These are phyloP conservation scores for Spatulosminthurus flaviceps DNA, from an alignment of 2,888 invertebrate genomes.

Conservation along the genomic window DNA sequence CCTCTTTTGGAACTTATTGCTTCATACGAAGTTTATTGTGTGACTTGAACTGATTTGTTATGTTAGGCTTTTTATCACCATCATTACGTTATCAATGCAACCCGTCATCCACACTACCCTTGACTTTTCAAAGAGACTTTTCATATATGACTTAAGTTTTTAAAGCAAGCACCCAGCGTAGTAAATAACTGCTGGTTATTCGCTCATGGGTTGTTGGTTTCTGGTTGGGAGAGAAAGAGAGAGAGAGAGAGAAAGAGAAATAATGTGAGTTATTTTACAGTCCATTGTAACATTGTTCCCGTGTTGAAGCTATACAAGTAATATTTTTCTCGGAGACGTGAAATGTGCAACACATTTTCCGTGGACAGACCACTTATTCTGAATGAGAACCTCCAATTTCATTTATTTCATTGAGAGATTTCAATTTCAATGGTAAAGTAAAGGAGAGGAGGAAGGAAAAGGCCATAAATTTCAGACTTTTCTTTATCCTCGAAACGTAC, in stretches of 20 bases:
- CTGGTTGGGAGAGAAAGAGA: not conserved
- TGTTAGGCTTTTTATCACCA: not conserved
- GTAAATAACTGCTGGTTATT: not conserved
- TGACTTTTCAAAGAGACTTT: not conserved
- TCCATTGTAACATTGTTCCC: constrained; percentile 25
- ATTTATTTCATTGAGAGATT: constrained; percentile 44
- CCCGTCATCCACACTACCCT: not conserved
- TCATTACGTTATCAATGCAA: constrained; percentile 10
- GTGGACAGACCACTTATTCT: constrained; percentile 32
- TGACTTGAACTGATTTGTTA: too few species aligned
- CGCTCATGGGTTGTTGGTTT: not conserved
- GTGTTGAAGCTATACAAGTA: not conserved
- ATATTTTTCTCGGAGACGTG: constrained; percentile 14
- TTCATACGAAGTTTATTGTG: too few species aligned
- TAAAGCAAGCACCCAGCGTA: too few species aligned
- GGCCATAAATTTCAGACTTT: constrained; percentile 28
- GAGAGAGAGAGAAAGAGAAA: not conserved
- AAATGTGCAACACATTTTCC: not conserved
- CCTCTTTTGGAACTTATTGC: too few species aligned
- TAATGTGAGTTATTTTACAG: constrained; percentile 26
- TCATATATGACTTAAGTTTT: too few species aligned
- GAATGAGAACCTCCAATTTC: constrained; percentile 44
- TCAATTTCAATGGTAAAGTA: constrained; percentile 39
- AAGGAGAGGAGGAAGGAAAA: constrained; percentile 22
- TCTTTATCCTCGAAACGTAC: constrained; percentile 8